Evolutionary conservation across 2,113 vertebrate genomes (phyloP), one percentile per base, ranked within the genome.

Genomic region (Brienomyrus brachyistius): DNA sequence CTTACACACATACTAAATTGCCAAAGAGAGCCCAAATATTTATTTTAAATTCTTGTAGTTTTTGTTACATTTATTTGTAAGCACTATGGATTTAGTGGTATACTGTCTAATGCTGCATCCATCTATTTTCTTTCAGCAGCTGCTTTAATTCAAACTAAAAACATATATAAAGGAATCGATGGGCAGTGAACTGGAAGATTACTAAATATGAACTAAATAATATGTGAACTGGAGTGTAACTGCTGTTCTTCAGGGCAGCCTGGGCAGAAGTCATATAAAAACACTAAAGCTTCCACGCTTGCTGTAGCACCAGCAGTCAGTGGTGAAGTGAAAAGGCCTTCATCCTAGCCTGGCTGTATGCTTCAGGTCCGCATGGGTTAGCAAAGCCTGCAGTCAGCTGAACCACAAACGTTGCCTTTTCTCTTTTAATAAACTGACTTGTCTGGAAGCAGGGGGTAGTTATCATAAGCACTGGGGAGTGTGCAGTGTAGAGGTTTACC

Each of bases 181-280:
- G 89, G 50, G 54, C 54, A 90, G 47, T 90, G 85, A 92, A 92
- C 89, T 90, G 86, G 91, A 90, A 91, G 89, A 91, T 94, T 92
- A 90, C 92, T 92, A 89, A 88, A 92, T 93, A 89, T 89, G 87
- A 89, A 52, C 19, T 84, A n/a, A 91, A 91, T 89, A 88, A 74
- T 87, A 90, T 91, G 89, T 90, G 54, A 83, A 54, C 17, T 27
- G 89, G 90, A 80, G 66, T 80, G 83, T 86, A 89, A 89, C 88
- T 90, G 77, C 70, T 86, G 88, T 77, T 35, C 51, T 90, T 89
- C 84, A 43, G 74, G 27, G 51, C 35, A 43, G 80, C 40, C 1
- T 59, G 87, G 88, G 87, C 27, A 51, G 9, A 31, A 48, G 74
- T 59, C 48, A n/a, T n/a, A 86, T 19, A 66, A 89, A 51, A 35